Conservation (phyloP, 1,140 invertebrate genomes). For the Holcopasites calliopsidis region DNA sequence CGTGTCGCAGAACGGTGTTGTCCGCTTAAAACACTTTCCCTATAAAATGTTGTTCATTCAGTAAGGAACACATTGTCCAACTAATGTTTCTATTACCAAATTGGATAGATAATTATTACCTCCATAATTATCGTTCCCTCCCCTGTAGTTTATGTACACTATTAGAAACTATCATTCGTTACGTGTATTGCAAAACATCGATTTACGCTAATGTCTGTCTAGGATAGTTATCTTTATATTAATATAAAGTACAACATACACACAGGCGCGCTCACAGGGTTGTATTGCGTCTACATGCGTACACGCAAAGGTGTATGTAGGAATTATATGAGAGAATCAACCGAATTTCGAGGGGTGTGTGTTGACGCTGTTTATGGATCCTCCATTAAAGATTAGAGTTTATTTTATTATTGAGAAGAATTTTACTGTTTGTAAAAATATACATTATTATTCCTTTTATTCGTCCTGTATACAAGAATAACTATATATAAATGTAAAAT, state of each 20-base stretch:
- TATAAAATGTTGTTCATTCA: background rate
- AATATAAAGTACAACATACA: slow-evolving; percentile 25
- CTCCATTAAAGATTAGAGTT: slow-evolving; percentile 74
- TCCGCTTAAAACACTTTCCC: background rate
- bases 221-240: slow-evolving; percentile 51
- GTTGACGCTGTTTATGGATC: slow-evolving; percentile 57
- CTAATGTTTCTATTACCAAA: background rate
- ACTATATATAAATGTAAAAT: slow-evolving; percentile 55
- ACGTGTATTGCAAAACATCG: slow-evolving; percentile 37
- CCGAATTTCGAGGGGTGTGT: slow-evolving; percentile 19
- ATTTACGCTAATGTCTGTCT: slow-evolving; percentile 33
- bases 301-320: background rate
- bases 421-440: slow-evolving; percentile 59
- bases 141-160: slow-evolving; percentile 39
- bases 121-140: slow-evolving; percentile 28
- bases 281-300: background rate
- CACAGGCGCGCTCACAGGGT: no score
- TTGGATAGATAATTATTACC: slow-evolving; percentile 7
- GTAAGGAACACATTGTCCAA: no score
- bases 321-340: background rate
- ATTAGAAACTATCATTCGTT: slow-evolving; percentile 46
- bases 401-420: slow-evolving; percentile 72
- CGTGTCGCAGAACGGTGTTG: background rate
- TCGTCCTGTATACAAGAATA: slow-evolving; percentile 44
- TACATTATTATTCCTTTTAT: slow-evolving; percentile 40